A percentile compares a stretch with the other conserved stretches of the same genome.
Conservation (phyloP, 1,140 invertebrate genomes). For the Pygmarrhopalites habei region DNA sequence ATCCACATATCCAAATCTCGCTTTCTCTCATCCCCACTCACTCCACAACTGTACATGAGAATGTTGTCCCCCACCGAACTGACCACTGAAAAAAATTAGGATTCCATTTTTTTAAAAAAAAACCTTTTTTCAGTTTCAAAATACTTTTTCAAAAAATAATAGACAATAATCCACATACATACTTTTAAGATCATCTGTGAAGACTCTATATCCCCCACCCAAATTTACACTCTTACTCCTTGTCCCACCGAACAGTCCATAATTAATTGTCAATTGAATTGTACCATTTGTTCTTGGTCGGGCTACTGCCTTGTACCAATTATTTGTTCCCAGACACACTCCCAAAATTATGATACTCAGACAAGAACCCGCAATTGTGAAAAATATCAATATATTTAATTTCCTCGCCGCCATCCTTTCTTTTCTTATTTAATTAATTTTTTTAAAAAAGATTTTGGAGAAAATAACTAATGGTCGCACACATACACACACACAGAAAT, state of each 20-base stretch:
- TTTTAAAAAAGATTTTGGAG: too few relatives aligned
- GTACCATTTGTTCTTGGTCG: background rate
- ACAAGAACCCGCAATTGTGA: constrained; percentile 3
- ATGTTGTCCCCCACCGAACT: background rate
- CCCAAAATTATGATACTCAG: constrained; percentile 4
- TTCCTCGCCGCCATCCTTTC: constrained; percentile 1
- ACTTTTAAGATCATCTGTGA: background rate
- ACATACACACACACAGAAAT: too few relatives aligned
- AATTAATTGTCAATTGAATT: background rate
- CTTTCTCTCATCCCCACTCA: too few relatives aligned
- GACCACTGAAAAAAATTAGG: background rate
- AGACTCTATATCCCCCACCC: background rate
- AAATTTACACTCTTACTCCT: background rate
- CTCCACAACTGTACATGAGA: constrained; percentile 19
- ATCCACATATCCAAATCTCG: too few relatives aligned
- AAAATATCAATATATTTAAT: constrained; percentile 7
- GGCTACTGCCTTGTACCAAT: constrained; percentile 1
- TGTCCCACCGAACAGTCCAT: constrained; percentile 15
- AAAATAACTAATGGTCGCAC: too few relatives aligned
- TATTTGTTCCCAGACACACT: background rate
- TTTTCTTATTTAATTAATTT: background rate
- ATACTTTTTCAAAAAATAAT: background rate
- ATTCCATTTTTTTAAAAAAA: background rate
- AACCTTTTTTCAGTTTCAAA: background rate
- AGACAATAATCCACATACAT: background rate